phyloP scores from a whole-genome alignment of 2,113 vertebrate genomes.

The Cricetomys ansorgei region DNA sequence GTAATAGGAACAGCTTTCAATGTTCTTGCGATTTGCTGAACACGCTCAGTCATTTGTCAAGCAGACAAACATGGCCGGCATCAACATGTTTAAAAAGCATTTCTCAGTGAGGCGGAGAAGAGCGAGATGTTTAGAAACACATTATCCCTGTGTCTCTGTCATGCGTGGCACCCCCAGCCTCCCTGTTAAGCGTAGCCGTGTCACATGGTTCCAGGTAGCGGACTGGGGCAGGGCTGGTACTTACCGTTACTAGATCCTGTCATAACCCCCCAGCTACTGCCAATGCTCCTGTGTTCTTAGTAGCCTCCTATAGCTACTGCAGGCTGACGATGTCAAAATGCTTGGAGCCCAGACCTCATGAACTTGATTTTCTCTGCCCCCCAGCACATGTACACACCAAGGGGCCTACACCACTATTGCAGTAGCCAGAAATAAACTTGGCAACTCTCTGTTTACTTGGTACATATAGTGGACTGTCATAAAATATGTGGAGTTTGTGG shows the following conservation, averaged over 20 bases:
- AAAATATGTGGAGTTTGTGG: background rate
- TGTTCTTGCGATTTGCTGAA: background rate
- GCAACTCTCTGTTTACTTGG: background rate
- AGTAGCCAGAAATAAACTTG: constrained; percentile 21
- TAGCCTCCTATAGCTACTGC: background rate
- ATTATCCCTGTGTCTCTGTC: background rate
- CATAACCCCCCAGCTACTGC: background rate
- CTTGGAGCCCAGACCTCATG: background rate
- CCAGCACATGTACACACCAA: background rate
- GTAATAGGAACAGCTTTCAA: background rate
- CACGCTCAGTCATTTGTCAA: constrained; percentile 4
- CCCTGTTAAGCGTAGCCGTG: background rate
- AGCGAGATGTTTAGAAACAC: background rate
- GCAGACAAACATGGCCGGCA: background rate
- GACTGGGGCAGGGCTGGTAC: background rate
- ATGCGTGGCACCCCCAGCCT: background rate
- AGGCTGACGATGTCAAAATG: background rate
- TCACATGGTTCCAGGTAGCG: background rate
- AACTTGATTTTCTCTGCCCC: background rate
- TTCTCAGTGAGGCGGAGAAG: background rate
- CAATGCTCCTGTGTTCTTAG: background rate
- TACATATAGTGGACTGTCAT: background rate
- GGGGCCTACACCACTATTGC: background rate
- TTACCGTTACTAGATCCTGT: background rate
- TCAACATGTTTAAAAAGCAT: constrained; percentile 17